These are phyloP conservation scores for Dissostichus mawsoni DNA, from an alignment of 2,113 vertebrate species.

Conservation along the genomic window DNA sequence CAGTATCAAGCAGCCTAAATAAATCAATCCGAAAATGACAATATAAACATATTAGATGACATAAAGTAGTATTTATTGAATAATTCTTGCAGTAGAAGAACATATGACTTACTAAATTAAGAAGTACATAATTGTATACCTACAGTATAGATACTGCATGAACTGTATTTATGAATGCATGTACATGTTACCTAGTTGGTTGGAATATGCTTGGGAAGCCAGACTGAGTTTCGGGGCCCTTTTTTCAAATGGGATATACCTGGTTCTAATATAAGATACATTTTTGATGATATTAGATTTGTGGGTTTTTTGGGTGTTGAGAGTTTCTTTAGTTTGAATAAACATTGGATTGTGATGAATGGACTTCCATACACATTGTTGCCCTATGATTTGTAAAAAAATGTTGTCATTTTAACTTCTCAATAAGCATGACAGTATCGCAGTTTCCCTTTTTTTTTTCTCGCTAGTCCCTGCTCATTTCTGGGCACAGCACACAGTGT, in stretches of 20 bases:
- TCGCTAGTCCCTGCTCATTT: conserved; percentile 4
- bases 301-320: not conserved
- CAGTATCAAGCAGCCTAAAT: not conserved
- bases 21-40: not conserved
- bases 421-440: not conserved
- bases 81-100: not conserved
- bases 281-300: too few relatives aligned
- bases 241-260: not conserved
- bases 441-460: not conserved
- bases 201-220: not conserved
- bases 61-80: not conserved
- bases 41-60: not conserved
- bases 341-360: not conserved
- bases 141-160: not conserved
- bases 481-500: not conserved
- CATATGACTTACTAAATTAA: not conserved
- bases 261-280: not conserved
- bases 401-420: not conserved
- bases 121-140: not conserved
- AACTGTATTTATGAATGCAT: not conserved
- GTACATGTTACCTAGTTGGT: not conserved
- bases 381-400: not conserved
- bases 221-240: not conserved
- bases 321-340: not conserved
- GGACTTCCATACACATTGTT: not conserved